Conservation (phyloP, 1,140 invertebrate species). For the Nephotettix cincticeps region DNA sequence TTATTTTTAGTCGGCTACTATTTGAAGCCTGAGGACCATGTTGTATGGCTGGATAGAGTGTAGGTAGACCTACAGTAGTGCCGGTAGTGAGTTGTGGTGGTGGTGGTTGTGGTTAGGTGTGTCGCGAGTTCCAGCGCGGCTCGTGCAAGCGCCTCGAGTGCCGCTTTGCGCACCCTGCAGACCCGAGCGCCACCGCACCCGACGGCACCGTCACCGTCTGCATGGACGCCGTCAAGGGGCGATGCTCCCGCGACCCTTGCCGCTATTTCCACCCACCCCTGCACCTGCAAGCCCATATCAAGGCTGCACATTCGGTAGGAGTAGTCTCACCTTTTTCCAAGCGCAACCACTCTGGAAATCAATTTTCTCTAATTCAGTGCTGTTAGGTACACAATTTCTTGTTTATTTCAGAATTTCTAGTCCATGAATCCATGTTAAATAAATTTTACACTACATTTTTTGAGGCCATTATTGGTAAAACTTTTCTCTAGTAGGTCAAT, state of each 20-base stretch:
- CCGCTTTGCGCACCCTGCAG: slow-evolving; percentile 96
- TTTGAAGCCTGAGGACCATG: too few species aligned
- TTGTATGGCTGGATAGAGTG: too few species aligned
- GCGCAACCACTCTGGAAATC: background rate
- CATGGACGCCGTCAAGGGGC: slow-evolving; percentile 98
- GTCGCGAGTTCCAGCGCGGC: slow-evolving; percentile 97
- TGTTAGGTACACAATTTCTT: too few species aligned
- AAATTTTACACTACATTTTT: too few species aligned
- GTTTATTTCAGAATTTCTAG: too few species aligned
- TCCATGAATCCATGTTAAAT: background rate
- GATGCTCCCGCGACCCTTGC: slow-evolving; percentile 94
- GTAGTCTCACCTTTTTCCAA: slow-evolving; percentile 63
- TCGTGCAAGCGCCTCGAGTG: slow-evolving; percentile 96
- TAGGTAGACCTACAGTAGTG: too few species aligned
- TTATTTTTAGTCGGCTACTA: too few species aligned
- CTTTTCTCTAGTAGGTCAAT: too few species aligned
- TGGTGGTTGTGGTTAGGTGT: slow-evolving; percentile 84
- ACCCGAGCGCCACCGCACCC: slow-evolving; percentile 82
- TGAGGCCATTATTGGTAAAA: too few species aligned
- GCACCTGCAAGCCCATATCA: slow-evolving; percentile 98
- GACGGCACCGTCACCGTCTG: slow-evolving; percentile 97
- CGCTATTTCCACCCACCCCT: slow-evolving; percentile 96
- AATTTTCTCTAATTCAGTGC: too few species aligned
- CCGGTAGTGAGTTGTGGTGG: slow-evolving; percentile 20
- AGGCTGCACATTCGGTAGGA: slow-evolving; percentile 93